These are phyloP conservation scores for Melanerpes aurifrons DNA, from an alignment of 2,113 vertebrate genomes.

Conservation along the genomic window DNA sequence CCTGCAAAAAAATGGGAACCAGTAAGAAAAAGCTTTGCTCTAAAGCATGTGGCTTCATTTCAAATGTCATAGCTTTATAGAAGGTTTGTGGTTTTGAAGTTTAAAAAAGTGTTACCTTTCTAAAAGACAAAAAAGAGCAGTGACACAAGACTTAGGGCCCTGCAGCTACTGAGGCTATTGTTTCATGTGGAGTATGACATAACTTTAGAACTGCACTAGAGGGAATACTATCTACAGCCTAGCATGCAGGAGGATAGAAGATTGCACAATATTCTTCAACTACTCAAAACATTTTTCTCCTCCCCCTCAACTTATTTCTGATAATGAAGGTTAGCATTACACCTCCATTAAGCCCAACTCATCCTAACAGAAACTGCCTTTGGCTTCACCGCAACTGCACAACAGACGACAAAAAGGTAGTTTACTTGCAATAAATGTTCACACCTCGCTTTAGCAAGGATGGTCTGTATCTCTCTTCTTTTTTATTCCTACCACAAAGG, in stretches of 20 bases:
- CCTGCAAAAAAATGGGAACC: conserved; percentile 62
- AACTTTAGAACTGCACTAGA: background rate
- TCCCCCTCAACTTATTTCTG: background rate
- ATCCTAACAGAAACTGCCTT: background rate
- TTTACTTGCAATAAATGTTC: background rate
- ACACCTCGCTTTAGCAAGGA: background rate
- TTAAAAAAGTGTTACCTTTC: background rate
- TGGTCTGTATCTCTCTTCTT: background rate
- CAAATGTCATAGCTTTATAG: background rate
- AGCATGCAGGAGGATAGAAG: background rate
- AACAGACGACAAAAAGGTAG: background rate
- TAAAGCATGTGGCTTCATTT: background rate
- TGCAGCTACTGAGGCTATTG: background rate
- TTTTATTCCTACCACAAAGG: no score
- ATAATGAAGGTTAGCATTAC: background rate
- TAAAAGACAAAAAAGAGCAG: background rate
- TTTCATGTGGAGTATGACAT: background rate
- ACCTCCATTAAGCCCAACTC: background rate
- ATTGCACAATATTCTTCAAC: background rate
- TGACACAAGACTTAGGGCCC: background rate
- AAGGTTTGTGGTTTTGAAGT: background rate
- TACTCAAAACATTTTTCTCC: background rate
- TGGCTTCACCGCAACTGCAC: background rate
- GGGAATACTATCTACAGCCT: background rate
- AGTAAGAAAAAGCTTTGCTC: background rate